Conservation (phyloP, 2,113 vertebrate genomes). For the Bos javanicus region DNA sequence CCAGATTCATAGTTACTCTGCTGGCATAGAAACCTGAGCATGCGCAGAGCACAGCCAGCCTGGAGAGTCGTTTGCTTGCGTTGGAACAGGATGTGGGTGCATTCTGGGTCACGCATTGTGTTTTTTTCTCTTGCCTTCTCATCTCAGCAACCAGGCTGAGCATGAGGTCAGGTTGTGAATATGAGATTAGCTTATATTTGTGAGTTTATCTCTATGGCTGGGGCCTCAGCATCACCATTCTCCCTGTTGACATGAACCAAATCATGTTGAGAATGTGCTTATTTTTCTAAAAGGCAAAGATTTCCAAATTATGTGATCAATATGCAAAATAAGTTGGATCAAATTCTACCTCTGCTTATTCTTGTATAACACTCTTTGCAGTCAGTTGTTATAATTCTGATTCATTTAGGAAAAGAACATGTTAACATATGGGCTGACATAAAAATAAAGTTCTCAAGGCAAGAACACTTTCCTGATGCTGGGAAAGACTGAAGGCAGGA, state of each 20-base stretch:
- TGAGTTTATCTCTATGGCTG: neutral
- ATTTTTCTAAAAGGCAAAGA: neutral
- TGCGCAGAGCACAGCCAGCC: neutral
- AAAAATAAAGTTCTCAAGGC: neutral
- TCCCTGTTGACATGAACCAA: neutral
- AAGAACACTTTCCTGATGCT: neutral
- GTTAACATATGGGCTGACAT: neutral
- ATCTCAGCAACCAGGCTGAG: neutral
- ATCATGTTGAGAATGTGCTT: neutral
- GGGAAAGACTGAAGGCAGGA: neutral
- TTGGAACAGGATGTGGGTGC: neutral
- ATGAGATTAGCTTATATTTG: neutral
- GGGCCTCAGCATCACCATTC: neutral
- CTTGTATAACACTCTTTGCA: neutral
- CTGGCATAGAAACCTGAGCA: neutral
- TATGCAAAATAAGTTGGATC: constrained; percentile 32
- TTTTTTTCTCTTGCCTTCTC: neutral
- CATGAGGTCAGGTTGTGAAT: neutral
- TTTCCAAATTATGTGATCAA: constrained; percentile 40
- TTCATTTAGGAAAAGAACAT: constrained; percentile 35
- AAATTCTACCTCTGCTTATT: constrained; percentile 47
- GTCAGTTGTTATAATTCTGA: constrained; percentile 34
- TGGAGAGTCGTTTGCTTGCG: neutral
- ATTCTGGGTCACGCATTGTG: neutral
- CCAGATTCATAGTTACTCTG: neutral